Base-by-base conservation (phyloP, 2,888 invertebrate genomes). In the Phalera bucephala region DNA sequence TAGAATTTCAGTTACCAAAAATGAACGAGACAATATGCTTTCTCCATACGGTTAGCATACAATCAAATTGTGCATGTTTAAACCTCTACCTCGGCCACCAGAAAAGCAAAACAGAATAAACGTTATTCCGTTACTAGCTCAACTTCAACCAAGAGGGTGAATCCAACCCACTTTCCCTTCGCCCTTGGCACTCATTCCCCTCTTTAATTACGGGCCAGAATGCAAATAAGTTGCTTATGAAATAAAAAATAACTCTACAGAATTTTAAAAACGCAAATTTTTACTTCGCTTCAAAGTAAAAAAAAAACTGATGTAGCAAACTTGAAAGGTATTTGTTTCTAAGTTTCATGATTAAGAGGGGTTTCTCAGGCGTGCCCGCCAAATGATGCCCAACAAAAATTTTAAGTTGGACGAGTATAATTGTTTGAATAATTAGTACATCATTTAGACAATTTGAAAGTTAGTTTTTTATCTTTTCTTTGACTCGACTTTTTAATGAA, bases 371-470 rank as follows among this genome's bases (percentile, higher is more conserved):
- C 49, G 55, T 52, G 53, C 53, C 34, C 42, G 61, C 65, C 66
- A 76, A 80, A 75, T 71, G 75, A 70, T 65, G 72, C 50, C 23
- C 55, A 65, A 68, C 5, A 68, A 75, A 79, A 66, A 67, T 43
- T 45, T 70, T 65, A 66, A 72, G 66, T 76, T 63, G 56, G 56
- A 61, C 54, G 41, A 60, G 58, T 69, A 64, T 82, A 82, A 85
- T 84, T 85, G 75, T 79, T 76, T 66, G 69, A 80, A 78, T 80
- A 83, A 85, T 85, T 84, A 83, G 80, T 72, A 72, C 77, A 69
- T 79, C 80, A 79, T 79, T 83, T 65, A 71, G 67, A 67, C 72
- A 75, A 74, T 76, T 73, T 68, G 41, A 62, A 64, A 69, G 64
- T 66, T 69, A 65, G 52, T 45, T 51, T 49, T 59, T 55, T 39